phyloP scores from a whole-genome alignment of 2,113 vertebrate genomes.

The Isichthys henryi region DNA sequence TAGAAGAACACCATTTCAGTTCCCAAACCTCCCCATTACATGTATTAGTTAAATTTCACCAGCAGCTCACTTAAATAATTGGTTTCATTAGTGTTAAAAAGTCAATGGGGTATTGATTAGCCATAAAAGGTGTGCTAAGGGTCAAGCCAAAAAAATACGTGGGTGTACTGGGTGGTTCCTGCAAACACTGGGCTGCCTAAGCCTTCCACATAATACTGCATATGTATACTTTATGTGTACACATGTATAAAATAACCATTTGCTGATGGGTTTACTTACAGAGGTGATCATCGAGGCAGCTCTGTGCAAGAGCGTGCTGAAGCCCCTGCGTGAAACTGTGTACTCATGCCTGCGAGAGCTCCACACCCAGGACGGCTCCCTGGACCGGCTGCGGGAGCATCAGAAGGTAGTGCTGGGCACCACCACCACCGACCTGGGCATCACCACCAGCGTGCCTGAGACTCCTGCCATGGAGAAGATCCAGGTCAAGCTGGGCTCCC shows the following conservation, averaged over 20 bases:
- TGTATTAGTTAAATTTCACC: neutral
- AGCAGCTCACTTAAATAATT: neutral
- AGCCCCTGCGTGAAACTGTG: conserved; percentile 79
- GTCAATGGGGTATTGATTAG: neutral
- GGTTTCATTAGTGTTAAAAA: neutral
- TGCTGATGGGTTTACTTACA: conserved; percentile 37
- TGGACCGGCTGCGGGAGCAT: conserved; percentile 79
- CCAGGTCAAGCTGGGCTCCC: conserved; percentile 70
- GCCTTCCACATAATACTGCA: neutral
- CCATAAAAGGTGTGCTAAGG: neutral
- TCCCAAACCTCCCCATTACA: neutral
- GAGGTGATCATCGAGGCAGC: conserved; percentile 82
- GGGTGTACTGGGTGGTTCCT: neutral
- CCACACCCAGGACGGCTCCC: conserved; percentile 60
- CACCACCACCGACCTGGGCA: conserved; percentile 84
- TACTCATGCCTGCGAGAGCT: conserved; percentile 73
- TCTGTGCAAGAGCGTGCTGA: conserved; percentile 88
- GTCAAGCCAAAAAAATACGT: neutral
- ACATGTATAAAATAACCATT: neutral
- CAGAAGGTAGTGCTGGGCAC: conserved; percentile 76
- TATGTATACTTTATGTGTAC: neutral
- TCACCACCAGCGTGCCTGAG: conserved; percentile 87
- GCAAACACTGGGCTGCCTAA: neutral
- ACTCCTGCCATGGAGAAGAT: conserved; percentile 82
- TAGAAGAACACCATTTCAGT: neutral